Base-by-base conservation (phyloP, 2,888 invertebrate species). In the Lottia scabra region DNA sequence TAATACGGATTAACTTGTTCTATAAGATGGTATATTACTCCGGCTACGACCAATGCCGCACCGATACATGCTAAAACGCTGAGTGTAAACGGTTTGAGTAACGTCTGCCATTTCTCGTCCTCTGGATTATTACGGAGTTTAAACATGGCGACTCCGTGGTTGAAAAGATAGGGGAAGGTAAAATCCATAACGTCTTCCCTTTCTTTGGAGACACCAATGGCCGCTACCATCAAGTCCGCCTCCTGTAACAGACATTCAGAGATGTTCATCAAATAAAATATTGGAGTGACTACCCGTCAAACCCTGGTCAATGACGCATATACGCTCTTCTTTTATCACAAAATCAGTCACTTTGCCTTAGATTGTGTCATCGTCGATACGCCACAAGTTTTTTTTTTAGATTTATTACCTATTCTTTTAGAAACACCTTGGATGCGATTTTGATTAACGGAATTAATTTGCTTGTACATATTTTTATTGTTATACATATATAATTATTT, bases 161-260 rank as follows among this genome's bases (percentile, higher is more conserved):
- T 84, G 38, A 76, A 79, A 70, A 71, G 78, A 68, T 78, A 97
- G 0, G 97, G 96, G 0, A 96, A 94, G 2, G 96, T 94, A 83
- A 95, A 97, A 88, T 97, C 97, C 1, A 97, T 93, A 0, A 95
- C 94, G 89, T 95, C 95, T 85, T 96, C 95, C 48, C 95, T 91
- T 79, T 96, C 96, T 0, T 96, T 94, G 2, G 96, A 96, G 95
- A 96, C 96, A 10, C 95, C 94, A 48, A 96, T 89, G 0, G 96
- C 94, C 0, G 94, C 94, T 0, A 96, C 92, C 0, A 94, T 94
- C 65, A 97, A 92, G 85, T 97, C 97, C 0, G 94, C 95, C 87
- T 95, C 93, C 95, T 95, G 85, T 13, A 45, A 43, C 5, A 27
- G n/a, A 56, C n/a, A 48, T 12, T 2, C 16, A 19, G 8, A 6